Evolutionary conservation across 2,113 vertebrate genomes (phyloP), one percentile per base, ranked within the genome.

Genomic region (Neolamprologus falcicula): DNA sequence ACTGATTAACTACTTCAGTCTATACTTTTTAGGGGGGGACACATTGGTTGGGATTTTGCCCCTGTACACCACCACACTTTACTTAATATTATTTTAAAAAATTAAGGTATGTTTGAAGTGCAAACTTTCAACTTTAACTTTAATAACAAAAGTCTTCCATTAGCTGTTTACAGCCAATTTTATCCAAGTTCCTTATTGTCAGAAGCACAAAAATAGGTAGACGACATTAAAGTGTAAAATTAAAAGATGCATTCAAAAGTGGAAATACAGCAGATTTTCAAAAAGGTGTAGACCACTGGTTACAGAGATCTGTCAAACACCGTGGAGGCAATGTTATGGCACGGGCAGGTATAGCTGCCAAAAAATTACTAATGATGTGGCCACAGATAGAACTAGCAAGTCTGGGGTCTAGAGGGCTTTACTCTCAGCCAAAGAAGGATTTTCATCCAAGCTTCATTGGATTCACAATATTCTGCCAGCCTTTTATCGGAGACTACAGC

Each of bases 71-170:
- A 28, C 6, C 68, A 5, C 68, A 47, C 40, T 73, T 42, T 45
- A 45, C 24, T 28, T 73, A 7, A 28, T 47, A 26, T 76, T 66
- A 66, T 66, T 66, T 66, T 7, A 0, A 73, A 73, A 26, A 17
- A 7, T 26, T 45, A 73, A 45, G 68, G 9, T 26, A 45, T 73
- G 3, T 28, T 45, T 26, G 21, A 73, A 73, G 68, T 73, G 68
- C 21, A 73, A 10, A 17, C 68, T 47, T 73, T 76, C 2, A 76
- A 11, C 68, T 76, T 76, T 2, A 47, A 76, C 21, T 21, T 21
- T 21, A 21, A 21, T 17, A 73, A 73, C 40, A 73, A 24, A 73
- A 73, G 66, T 73, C 21, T 73, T 71, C n/a, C n/a, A 71, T 71
- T 42, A 45, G 40, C 37, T 45, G 5, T 73, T 45, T 68, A 45